Conservation (phyloP, 2,113 vertebrate genomes). For the Nesoenas mayeri region DNA sequence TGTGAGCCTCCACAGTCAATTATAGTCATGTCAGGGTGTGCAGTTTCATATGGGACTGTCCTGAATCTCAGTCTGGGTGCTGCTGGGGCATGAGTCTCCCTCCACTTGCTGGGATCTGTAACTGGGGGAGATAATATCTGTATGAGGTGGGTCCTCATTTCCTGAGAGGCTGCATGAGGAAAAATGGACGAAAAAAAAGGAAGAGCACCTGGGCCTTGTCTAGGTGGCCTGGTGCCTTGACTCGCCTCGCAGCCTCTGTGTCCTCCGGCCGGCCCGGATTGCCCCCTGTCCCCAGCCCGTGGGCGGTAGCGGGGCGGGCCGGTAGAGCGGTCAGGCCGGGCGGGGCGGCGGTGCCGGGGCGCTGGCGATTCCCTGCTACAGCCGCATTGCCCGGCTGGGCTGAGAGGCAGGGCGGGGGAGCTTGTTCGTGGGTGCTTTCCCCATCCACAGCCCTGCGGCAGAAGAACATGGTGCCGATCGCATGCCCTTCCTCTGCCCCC, state of each 20-base stretch:
- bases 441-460: background rate
- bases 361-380: background rate
- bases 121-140: accelerated
- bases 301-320: background rate
- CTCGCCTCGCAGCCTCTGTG: background rate
- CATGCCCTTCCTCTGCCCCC: background rate
- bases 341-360: background rate
- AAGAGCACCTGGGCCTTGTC: background rate
- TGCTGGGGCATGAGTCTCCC: accelerated
- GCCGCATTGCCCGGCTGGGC: background rate
- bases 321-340: background rate
- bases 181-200: accelerated
- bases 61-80: background rate
- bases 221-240: too few species aligned
- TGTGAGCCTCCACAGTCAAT: accelerated
- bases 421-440: background rate
- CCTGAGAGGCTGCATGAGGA: background rate
- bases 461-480: background rate
- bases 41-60: background rate
- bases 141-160: accelerated
- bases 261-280: background rate
- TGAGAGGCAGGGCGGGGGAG: background rate
- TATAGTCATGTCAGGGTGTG: background rate
- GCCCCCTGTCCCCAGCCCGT: background rate
- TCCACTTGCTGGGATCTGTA: background rate